Evolutionary conservation across 2,113 vertebrate genomes (phyloP).

Genomic region (Helogale parvula): DNA sequence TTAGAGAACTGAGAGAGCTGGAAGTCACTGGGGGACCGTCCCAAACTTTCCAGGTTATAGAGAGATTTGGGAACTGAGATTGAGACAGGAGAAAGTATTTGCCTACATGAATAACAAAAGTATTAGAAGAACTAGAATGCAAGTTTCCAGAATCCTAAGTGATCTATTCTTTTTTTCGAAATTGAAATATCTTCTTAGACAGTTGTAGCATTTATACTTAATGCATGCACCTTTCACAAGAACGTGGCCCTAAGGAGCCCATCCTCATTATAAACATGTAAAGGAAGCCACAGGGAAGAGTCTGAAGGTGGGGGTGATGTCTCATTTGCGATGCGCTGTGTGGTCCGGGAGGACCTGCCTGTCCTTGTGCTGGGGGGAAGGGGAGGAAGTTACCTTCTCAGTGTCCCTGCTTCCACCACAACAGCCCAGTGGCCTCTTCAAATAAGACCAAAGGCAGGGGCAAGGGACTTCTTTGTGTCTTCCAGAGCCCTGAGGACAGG

Average conservation of each 20-base stretch:
- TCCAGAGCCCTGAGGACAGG: not conserved
- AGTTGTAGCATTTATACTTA: not conserved
- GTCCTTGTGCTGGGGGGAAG: rapidly evolving
- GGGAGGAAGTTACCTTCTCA: not conserved
- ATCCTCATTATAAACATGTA: not conserved
- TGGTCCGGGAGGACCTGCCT: not conserved
- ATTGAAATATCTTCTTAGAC: not conserved
- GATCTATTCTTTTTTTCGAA: not conserved
- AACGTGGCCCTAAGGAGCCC: not conserved
- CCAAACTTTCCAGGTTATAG: not conserved
- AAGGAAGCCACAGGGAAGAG: not conserved
- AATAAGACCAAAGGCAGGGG: not conserved
- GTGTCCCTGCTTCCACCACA: not conserved
- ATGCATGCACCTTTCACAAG: not conserved
- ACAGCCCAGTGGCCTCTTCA: not conserved
- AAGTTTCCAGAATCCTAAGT: not conserved
- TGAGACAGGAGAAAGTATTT: not conserved
- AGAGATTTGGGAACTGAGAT: not conserved
- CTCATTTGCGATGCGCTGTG: not conserved
- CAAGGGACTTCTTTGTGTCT: not conserved
- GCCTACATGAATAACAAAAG: not conserved
- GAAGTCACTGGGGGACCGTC: not conserved
- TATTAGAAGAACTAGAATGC: not conserved
- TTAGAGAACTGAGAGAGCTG: not conserved
- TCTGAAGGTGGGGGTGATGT: not conserved